Evolutionary conservation across 2,888 invertebrate species (phyloP).

Genomic region (Drosophila histrio): DNA sequence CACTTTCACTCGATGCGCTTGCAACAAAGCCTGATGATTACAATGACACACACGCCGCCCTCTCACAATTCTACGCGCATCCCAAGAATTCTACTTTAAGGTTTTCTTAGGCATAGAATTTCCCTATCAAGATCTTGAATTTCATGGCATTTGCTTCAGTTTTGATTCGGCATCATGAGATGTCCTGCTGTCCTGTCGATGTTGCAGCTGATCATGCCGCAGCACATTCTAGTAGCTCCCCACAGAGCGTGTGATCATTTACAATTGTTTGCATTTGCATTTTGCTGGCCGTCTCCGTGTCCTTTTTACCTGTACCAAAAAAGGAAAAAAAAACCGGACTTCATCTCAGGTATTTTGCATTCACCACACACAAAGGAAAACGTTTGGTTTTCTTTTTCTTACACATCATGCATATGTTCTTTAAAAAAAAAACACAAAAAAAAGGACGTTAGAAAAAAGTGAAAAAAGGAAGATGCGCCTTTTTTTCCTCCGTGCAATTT

Average conservation of each 20-base stretch:
- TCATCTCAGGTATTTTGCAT: slow-evolving; percentile 62
- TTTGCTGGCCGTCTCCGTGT: slow-evolving; percentile 45
- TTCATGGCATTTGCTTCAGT: slow-evolving; percentile 72
- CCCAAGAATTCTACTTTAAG: neutral
- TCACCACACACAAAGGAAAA: slow-evolving; percentile 29
- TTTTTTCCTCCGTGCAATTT: slow-evolving; percentile 55
- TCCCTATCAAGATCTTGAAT: slow-evolving; percentile 66
- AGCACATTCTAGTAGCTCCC: slow-evolving; percentile 42
- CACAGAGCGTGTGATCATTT: slow-evolving; percentile 79
- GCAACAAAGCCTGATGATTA: slow-evolving; percentile 54
- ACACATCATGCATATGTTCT: slow-evolving; percentile 34
- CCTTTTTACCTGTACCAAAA: slow-evolving; percentile 64
- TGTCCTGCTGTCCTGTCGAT: slow-evolving; percentile 27
- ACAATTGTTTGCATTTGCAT: slow-evolving; percentile 71
- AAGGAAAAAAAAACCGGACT: too few relatives aligned
- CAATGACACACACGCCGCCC: slow-evolving; percentile 62
- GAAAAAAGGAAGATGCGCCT: slow-evolving; percentile 21
- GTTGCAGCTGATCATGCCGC: slow-evolving; percentile 49
- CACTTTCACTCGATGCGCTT: slow-evolving; percentile 51
- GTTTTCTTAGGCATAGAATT: slow-evolving; percentile 8
- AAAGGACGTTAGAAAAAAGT: neutral
- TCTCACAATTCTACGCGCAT: slow-evolving; percentile 54
- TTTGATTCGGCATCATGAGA: slow-evolving; percentile 53
- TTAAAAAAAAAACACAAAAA: slow-evolving; percentile 48
- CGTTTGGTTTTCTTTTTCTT: slow-evolving; percentile 20